Conservation (phyloP, 2,888 invertebrate species). For the Helleia helle region DNA sequence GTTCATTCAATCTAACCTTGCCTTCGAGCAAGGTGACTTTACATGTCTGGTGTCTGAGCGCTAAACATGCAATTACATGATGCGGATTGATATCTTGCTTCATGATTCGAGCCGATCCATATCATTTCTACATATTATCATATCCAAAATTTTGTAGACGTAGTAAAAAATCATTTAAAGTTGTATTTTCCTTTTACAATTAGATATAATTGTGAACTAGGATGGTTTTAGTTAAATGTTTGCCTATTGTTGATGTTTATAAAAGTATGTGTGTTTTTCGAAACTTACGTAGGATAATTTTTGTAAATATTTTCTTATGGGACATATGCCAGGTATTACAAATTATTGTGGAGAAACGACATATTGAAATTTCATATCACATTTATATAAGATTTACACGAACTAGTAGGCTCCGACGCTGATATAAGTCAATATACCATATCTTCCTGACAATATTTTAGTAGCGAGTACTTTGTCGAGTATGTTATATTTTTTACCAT, state of each 20-base stretch:
- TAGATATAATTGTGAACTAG: slow-evolving; percentile 32
- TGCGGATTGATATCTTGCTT: slow-evolving; percentile 50
- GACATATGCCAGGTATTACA: slow-evolving; percentile 47
- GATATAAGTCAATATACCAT: background rate
- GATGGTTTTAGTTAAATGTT: slow-evolving; percentile 38
- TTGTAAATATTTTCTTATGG: slow-evolving; percentile 35
- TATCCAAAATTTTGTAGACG: slow-evolving; percentile 36
- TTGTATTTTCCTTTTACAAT: slow-evolving; percentile 4
- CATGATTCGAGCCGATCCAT: slow-evolving; percentile 60
- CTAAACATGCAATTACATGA: slow-evolving; percentile 66
- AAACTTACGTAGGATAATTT: slow-evolving; percentile 31
- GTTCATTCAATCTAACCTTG: slow-evolving; percentile 68
- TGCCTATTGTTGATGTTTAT: slow-evolving; percentile 46
- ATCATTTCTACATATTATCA: slow-evolving; percentile 53
- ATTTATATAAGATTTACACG: background rate
- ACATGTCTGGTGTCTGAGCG: slow-evolving; percentile 65
- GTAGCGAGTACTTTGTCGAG: background rate
- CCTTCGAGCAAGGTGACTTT: slow-evolving; percentile 67
- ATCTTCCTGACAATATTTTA: background rate
- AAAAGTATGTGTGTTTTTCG: slow-evolving; percentile 36
- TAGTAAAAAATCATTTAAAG: slow-evolving; percentile 28
- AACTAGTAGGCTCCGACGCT: background rate
- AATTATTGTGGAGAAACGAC: slow-evolving; percentile 15
- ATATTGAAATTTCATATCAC: slow-evolving; percentile 11
- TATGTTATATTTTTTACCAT: background rate